Conservation (phyloP, 2,888 invertebrate genomes). For the Smittia aterrima region DNA sequence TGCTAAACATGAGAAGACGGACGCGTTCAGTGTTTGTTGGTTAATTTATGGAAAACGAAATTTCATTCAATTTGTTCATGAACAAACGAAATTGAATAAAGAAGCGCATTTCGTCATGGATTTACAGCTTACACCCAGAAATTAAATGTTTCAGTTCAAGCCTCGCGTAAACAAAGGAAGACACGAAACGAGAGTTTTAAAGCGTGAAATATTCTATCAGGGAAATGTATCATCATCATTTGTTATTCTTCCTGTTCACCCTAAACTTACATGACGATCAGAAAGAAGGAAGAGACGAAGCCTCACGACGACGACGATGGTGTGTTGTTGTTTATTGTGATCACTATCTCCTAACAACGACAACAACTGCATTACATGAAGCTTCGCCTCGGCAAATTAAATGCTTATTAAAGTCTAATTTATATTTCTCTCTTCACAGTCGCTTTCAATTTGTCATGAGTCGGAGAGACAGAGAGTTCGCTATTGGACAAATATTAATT, state of each 20-base stretch:
- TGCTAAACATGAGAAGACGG: neutral
- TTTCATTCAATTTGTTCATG: slow-evolving; percentile 17
- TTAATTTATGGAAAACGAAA: slow-evolving; percentile 22
- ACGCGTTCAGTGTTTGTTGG: neutral
- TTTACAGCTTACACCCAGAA: slow-evolving; percentile 34
- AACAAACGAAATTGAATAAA: slow-evolving; percentile 12
- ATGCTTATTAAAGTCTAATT: slow-evolving; percentile 40
- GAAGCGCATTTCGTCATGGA: slow-evolving; percentile 34
- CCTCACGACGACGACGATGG: slow-evolving; percentile 26
- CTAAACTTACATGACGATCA: slow-evolving; percentile 11
- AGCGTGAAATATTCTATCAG: slow-evolving; percentile 37
- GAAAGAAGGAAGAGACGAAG: slow-evolving; percentile 4
- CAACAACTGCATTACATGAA: neutral
- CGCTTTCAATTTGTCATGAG: slow-evolving; percentile 19
- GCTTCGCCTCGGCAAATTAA: slow-evolving; percentile 25
- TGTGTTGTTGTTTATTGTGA: slow-evolving; percentile 8
- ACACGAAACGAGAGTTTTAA: slow-evolving; percentile 14
- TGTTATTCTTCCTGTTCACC: slow-evolving; percentile 37
- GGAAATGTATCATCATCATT: slow-evolving; percentile 39
- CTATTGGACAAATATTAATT: slow-evolving; percentile 33
- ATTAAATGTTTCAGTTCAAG: slow-evolving; percentile 13
- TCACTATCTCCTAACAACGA: slow-evolving; percentile 20
- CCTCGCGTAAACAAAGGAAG: slow-evolving; percentile 10
- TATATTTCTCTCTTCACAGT: slow-evolving; percentile 10
- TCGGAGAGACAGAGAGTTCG: neutral